Evolutionary conservation across 1,140 invertebrate species (phyloP).

Genomic region (Halyomorpha halys): DNA sequence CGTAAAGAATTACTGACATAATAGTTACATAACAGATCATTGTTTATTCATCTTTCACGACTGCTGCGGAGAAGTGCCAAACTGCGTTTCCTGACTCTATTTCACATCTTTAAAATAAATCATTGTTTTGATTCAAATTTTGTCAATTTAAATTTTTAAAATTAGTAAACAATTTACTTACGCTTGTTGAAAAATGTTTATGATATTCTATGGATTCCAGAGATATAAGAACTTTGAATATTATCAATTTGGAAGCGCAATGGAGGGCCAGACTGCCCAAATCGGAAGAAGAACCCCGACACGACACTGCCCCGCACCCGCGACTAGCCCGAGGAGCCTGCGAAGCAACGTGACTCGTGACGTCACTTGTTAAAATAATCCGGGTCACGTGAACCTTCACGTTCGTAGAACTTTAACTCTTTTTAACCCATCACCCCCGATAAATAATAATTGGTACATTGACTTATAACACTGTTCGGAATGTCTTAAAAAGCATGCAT

Average conservation of each 20-base stretch:
- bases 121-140: no score
- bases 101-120: no score
- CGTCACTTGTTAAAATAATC: background rate
- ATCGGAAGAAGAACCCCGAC: background rate
- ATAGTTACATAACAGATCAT: no score
- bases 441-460: no score
- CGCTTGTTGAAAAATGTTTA: background rate
- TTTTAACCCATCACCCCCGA: no score
- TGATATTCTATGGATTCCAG: background rate
- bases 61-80: no score
- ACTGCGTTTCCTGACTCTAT: no score
- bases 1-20: no score
- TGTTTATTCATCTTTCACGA: no score
- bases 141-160: no score
- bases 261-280: background rate
- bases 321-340: background rate
- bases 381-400: constrained; percentile 12
- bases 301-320: background rate
- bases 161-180: background rate
- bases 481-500: no score
- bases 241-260: background rate
- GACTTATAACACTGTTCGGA: no score
- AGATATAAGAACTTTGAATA: background rate
- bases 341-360: constrained; percentile 6
- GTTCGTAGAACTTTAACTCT: background rate